Evolutionary conservation across 2,113 vertebrate species (phyloP), one percentile per base, ranked within the genome.

Genomic region (Gymnocephalus cernua): DNA sequence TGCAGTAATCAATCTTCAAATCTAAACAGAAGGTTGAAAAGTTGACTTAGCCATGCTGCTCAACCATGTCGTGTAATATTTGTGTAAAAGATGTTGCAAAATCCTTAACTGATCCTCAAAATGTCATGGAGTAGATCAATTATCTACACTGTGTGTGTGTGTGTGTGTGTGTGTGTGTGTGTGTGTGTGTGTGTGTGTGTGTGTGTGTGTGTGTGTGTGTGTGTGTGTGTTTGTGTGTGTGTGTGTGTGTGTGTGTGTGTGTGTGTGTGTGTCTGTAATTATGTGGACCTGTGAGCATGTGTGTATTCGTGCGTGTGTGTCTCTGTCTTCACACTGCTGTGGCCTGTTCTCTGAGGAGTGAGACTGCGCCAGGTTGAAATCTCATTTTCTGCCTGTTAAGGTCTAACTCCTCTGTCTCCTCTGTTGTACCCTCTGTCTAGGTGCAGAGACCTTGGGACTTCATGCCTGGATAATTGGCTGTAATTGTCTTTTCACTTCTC

Each of bases 301-400:
- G 57, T 74, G 77, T 53, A 3, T 13, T 2, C 0, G 35, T 61
- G 44, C 6, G 32, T n/a, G 72, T 53, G 63, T 54, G 68, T 63
- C 16, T 65, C 45, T 12, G 64, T 77, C 50, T 61, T 83, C 80
- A 63, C 57, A 70, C 65, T 11, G 83, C 77, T 23, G 44, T 8
- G 11, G 70, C 63, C 51, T 44, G 41, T 45, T 74, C 82, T 86
- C 67, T 50, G 14, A 81, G 86, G 59, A 84, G 59, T 81, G 95
- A 93, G 95, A 95, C 96, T 94, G 95, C 94, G 95, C 94, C 95
- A 93, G 93, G 96, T 96, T 96, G 96, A 97, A 97, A 97, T 97
- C 96, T 97, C 95, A 97, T 98, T 98, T 98, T 98, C 96, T 98
- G 97, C 97, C 95, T 97, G 96, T 98, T 97, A 96, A 92, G 92